phyloP scores from a whole-genome alignment of 2,113 vertebrate genomes.

The Microtus ochrogaster region DNA sequence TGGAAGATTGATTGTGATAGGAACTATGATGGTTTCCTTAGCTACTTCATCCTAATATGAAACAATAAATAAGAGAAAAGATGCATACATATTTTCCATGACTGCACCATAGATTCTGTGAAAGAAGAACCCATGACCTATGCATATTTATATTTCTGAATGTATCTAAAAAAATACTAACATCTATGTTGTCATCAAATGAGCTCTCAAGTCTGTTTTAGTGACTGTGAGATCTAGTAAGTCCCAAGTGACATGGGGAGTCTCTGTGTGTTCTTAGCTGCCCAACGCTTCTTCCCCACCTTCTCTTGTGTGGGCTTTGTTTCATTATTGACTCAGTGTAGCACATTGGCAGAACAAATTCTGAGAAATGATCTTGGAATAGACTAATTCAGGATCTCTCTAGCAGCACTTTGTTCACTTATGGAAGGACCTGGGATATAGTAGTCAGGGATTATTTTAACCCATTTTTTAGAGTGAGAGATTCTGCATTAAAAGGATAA shows the following conservation, averaged over 20 bases:
- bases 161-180: background rate
- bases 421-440: background rate
- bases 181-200: background rate
- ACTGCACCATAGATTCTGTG: background rate
- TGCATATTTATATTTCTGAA: background rate
- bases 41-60: background rate
- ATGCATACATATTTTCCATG: background rate
- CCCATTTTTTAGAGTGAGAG: background rate
- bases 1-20: background rate
- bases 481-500: background rate
- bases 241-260: no score
- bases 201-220: background rate
- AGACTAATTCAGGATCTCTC: background rate
- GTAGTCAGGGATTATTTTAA: background rate
- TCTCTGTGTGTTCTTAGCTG: accelerated
- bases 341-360: background rate
- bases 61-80: slow-evolving; percentile 24
- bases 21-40: background rate
- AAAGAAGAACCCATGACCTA: background rate
- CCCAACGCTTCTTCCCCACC: background rate
- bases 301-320: background rate
- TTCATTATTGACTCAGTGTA: background rate
- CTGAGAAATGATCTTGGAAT: background rate
- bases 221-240: slow-evolving; percentile 12
- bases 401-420: background rate